Conservation (phyloP, 2,888 invertebrate genomes). For the Neelides folsomi region DNA sequence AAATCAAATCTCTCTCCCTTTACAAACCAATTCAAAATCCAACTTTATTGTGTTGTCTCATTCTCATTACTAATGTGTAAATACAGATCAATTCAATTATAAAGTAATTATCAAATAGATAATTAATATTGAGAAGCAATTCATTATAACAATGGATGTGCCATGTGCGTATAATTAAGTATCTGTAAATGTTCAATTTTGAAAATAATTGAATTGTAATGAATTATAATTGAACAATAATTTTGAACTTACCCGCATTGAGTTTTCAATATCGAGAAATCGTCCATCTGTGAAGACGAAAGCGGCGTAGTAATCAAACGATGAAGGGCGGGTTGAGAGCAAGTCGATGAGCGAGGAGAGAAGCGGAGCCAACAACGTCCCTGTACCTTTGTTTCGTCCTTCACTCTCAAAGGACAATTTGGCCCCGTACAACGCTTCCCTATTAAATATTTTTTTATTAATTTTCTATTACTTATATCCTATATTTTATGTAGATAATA, state of each 20-base stretch:
- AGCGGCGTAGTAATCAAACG: slow-evolving; percentile 21
- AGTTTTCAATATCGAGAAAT: slow-evolving; percentile 16
- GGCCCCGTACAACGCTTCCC: slow-evolving; percentile 15
- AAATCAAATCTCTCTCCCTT: not conserved
- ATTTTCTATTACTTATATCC: too few relatives aligned
- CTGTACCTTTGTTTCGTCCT: slow-evolving; percentile 6
- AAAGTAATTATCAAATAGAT: too few relatives aligned
- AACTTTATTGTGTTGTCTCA: not conserved
- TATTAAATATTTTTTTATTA: too few relatives aligned
- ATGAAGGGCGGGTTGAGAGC: slow-evolving; percentile 13
- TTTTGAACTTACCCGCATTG: slow-evolving; percentile 16
- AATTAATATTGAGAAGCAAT: too few relatives aligned
- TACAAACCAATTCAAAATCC: not conserved
- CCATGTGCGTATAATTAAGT: too few relatives aligned
- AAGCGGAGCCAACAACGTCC: slow-evolving; percentile 6
- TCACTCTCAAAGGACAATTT: slow-evolving; percentile 12
- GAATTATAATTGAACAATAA: too few relatives aligned
- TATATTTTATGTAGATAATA: too few relatives aligned
- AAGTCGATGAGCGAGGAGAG: slow-evolving; percentile 17
- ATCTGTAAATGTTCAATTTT: too few relatives aligned
- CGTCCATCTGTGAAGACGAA: slow-evolving; percentile 26
- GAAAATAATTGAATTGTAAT: too few relatives aligned
- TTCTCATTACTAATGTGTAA: too few relatives aligned
- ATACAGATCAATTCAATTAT: too few relatives aligned
- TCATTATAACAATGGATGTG: too few relatives aligned